A percentile compares a stretch with the other conserved stretches of the same genome.
These are phyloP conservation scores for Callorhinus ursinus DNA, from an alignment of 2,113 vertebrate genomes.

Conservation along the genomic window DNA sequence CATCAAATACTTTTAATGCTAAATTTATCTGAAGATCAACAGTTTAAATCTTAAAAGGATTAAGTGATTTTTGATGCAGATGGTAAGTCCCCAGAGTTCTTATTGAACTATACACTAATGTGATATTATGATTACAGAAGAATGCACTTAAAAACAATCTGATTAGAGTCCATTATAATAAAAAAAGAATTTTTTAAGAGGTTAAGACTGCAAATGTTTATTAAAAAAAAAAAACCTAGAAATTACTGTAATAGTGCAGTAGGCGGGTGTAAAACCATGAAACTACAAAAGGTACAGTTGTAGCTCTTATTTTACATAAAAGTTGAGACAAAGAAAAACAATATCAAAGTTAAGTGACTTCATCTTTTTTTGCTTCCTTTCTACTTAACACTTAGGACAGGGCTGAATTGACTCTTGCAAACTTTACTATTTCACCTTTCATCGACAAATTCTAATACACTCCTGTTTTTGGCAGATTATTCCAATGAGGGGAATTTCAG, in stretches of 20 bases:
- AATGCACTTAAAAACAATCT: slow-evolving; percentile 40
- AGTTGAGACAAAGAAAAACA: not conserved
- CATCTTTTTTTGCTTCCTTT: not conserved
- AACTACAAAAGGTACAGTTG: not conserved
- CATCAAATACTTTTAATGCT: slow-evolving; percentile 14
- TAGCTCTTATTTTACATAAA: not conserved
- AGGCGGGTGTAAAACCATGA: not conserved
- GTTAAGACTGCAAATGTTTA: not conserved
- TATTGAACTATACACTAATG: slow-evolving; percentile 41
- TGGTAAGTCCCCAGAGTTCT: not conserved
- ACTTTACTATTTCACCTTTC: not conserved
- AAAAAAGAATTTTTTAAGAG: slow-evolving; percentile 22
- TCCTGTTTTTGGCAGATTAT: not conserved
- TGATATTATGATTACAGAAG: not conserved
- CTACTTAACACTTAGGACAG: not conserved
- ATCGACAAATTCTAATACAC: not conserved
- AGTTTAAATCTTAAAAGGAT: slow-evolving; percentile 45
- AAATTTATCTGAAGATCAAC: slow-evolving; percentile 6
- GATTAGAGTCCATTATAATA: not conserved
- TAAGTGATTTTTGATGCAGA: slow-evolving; percentile 6
- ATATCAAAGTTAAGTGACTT: not conserved
- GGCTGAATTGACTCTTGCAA: not conserved
- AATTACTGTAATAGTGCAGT: not conserved
- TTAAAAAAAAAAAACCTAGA: not conserved
- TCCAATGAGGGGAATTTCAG: not conserved